Conservation (phyloP, 1,140 invertebrate genomes). For the Pinna nobilis region DNA sequence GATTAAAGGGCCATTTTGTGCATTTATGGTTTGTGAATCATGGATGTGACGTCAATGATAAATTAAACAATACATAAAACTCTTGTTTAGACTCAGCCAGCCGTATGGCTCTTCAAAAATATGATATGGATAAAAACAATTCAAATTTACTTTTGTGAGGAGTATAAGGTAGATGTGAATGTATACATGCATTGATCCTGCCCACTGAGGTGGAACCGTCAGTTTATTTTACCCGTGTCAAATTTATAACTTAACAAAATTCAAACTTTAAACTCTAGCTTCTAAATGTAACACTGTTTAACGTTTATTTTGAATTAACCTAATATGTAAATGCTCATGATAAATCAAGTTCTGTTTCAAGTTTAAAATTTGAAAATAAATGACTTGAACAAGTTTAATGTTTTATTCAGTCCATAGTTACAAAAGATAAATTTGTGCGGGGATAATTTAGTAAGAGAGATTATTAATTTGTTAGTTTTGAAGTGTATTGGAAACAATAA, state of each 20-base stretch:
- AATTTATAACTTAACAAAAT: no score
- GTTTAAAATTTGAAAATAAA: no score
- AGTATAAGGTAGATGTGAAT: no score
- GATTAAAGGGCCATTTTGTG: no score
- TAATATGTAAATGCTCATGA: no score
- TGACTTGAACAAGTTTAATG: no score
- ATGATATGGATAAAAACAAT: neutral
- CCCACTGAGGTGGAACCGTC: neutral
- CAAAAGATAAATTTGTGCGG: neutral
- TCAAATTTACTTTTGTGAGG: neutral
- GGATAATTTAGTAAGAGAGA: neutral
- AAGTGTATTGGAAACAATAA: neutral
- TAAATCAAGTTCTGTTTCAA: no score
- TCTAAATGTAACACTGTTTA: no score
- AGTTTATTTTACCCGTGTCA: no score
- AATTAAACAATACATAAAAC: constrained; percentile 6
- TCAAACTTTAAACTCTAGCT: no score
- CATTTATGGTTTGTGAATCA: constrained; percentile 13
- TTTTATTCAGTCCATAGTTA: no score
- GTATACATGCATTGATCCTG: neutral
- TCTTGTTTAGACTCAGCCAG: neutral
- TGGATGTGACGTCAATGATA: constrained; percentile 18
- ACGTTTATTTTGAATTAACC: no score
- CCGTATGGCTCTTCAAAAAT: neutral
- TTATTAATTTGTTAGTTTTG: neutral